These are phyloP conservation scores for Semotilus atromaculatus DNA, from an alignment of 2,797 vertebrate species.

Conservation along the genomic window DNA sequence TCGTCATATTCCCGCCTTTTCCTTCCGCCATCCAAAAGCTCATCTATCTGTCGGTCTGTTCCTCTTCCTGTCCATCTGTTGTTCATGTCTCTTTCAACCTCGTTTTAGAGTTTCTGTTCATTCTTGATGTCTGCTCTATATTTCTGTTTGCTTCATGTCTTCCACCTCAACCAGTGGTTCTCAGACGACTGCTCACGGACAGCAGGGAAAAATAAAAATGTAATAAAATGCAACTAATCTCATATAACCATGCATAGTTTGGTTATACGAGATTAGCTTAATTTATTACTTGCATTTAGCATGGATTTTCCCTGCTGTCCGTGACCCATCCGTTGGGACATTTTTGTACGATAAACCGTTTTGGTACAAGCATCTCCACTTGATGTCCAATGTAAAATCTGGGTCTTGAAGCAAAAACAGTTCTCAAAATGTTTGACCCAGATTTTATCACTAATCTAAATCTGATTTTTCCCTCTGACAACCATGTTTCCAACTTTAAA, in stretches of 20 bases:
- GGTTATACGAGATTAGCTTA: not conserved
- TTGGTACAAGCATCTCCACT: not conserved
- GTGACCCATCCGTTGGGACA: not conserved
- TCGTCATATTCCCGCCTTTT: constrained; percentile 37
- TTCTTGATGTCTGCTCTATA: not conserved
- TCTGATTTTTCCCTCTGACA: not conserved
- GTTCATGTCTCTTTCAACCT: constrained; percentile 28
- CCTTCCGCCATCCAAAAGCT: constrained; percentile 41
- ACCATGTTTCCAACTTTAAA: constrained; percentile 1
- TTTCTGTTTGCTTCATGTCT: not conserved
- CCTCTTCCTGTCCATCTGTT: constrained; percentile 53
- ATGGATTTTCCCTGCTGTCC: not conserved
- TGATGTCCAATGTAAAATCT: not conserved
- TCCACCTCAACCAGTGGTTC: not conserved
- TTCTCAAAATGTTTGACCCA: not conserved
- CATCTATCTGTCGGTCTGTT: constrained; percentile 22
- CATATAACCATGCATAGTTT: not conserved
- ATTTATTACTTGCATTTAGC: not conserved
- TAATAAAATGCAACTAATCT: not conserved
- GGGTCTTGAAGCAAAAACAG: not conserved
- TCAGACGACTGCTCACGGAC: not conserved
- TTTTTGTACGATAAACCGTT: not conserved
- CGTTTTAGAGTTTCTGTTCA: not conserved
- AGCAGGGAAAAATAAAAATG: not conserved
- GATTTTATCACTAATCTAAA: not conserved